Base-by-base conservation (phyloP, 2,113 vertebrate genomes). In the Pycnonotus jocosus region DNA sequence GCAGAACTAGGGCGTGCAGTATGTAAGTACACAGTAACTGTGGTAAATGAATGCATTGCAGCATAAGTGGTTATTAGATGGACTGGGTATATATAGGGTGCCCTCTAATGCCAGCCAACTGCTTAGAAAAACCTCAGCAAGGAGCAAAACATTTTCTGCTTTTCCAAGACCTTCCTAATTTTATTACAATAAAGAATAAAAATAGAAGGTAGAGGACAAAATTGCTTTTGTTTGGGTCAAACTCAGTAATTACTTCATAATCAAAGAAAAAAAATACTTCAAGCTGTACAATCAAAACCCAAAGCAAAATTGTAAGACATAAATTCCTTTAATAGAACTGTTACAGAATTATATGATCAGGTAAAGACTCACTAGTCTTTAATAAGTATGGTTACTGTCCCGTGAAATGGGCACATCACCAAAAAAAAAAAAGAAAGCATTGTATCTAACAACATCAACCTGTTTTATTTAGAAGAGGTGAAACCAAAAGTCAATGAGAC, bases 251-350 rank as follows among this genome's bases (percentile, higher is more conserved):
- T 16, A 78, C 33, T 73, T 86, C 44, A 71, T 51, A 93, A 90
- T 72, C 44, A 85, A 93, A 95, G n/a, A 35, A 25, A 95, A 66
- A 88, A 45, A 57, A 17, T 69, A 42, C 86, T 97, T 97, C 85
- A 95, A 93, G 93, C 60, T 86, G 66, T 92, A 83, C 35, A 83
- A 92, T 95, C 86, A 96, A 95, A 96, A 53, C 50, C 10, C 15
- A 40, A 90, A 86, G 64, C 81, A 82, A 86, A 82, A 86, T 71
- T 54, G 3, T 58, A 84, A 81, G 54, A 48, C 51, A 40, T 30
- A 86, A 65, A 47, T n/a, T n/a, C 22, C 7, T 48, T 44, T 24
- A 90, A 48, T 2, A 35, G 19, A 38, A 74, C 13, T 24, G 19
- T 19, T 45, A 73, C 5, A 72, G 79, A 92, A 51, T 35, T 40